These are phyloP conservation scores for Eidolon helvum DNA, from an alignment of 2,113 vertebrate genomes.

Conservation along the genomic window DNA sequence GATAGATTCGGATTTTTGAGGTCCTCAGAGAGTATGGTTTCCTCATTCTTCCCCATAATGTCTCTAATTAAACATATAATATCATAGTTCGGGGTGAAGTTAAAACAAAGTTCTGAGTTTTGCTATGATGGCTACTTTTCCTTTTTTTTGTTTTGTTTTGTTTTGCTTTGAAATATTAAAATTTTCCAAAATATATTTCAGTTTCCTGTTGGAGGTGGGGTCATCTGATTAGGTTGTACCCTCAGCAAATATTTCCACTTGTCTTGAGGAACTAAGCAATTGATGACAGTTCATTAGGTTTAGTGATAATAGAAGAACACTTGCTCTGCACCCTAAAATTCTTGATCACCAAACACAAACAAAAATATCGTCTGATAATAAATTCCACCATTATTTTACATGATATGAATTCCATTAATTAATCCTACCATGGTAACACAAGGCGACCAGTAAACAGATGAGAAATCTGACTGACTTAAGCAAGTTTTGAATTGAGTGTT, in stretches of 20 bases:
- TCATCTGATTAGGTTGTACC: neutral
- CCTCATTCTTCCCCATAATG: neutral
- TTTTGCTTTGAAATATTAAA: neutral
- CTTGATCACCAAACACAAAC: neutral
- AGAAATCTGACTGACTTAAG: neutral
- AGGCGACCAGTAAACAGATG: neutral
- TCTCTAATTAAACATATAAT: neutral
- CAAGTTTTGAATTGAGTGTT: conserved; percentile 29
- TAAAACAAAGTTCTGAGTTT: neutral
- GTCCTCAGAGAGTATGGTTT: neutral
- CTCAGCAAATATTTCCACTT: neutral
- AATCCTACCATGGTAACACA: neutral
- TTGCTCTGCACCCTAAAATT: neutral
- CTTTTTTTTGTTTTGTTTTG: neutral
- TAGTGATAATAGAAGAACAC: neutral
- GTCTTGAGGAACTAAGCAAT: neutral
- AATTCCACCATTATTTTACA: neutral
- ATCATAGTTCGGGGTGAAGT: neutral
- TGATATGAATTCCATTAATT: neutral
- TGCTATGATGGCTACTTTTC: neutral
- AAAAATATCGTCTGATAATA: neutral
- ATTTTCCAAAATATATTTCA: neutral
- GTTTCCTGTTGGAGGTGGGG: neutral
- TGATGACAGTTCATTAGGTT: neutral
- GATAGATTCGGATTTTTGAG: neutral